A percentile compares a stretch with the other conserved stretches of the same genome.
Evolutionary conservation across 2,888 invertebrate genomes (phyloP).

Genomic region (Gastracanthus pulcherrimus): DNA sequence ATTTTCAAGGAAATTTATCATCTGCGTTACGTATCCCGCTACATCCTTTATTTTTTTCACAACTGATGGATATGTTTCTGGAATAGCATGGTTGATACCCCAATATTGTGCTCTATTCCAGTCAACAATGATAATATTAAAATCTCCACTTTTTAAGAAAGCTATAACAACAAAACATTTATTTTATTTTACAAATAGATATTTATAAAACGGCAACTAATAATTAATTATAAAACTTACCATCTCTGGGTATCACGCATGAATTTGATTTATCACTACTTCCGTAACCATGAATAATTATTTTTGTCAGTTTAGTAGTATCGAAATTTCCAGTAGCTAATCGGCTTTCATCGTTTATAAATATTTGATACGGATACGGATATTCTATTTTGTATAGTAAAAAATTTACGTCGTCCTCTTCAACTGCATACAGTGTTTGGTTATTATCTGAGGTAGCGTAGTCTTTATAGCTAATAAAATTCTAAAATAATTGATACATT

Average conservation of each 20-base stretch:
- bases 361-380: slow-evolving; percentile 28
- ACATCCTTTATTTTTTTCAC: slow-evolving; percentile 61
- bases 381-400: slow-evolving; percentile 12
- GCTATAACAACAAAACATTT: slow-evolving; percentile 12
- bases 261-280: slow-evolving; percentile 55
- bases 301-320: slow-evolving; percentile 60
- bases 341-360: slow-evolving; percentile 4
- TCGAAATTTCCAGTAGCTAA: slow-evolving; percentile 61
- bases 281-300: slow-evolving; percentile 68
- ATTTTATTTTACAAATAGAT: neutral
- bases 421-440: neutral
- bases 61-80: slow-evolving; percentile 55
- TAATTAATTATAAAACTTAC: no score
- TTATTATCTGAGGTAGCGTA: neutral
- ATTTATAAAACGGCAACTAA: neutral
- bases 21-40: slow-evolving; percentile 57
- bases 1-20: slow-evolving; percentile 65
- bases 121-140: slow-evolving; percentile 68
- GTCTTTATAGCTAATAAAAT: neutral
- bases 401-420: slow-evolving; percentile 3
- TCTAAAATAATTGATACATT: neutral
- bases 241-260: neutral
- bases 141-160: slow-evolving; percentile 62
- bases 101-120: slow-evolving; percentile 60
- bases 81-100: slow-evolving; percentile 46